Conservation (phyloP, 2,113 vertebrate species). For the Puffinus mauretanicus region DNA sequence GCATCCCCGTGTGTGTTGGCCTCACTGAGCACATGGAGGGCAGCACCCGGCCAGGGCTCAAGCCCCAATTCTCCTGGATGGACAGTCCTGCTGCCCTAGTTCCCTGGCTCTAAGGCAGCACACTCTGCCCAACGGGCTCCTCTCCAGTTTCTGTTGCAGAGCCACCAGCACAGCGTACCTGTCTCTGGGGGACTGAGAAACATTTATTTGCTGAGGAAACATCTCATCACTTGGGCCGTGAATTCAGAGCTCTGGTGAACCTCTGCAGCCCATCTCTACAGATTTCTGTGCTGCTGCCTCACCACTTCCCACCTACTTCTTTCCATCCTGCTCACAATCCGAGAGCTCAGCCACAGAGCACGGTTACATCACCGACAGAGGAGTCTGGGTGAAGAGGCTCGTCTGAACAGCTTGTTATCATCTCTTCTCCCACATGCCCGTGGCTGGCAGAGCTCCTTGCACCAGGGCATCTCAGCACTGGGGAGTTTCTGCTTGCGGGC, state of each 20-base stretch:
- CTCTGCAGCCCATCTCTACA: background rate
- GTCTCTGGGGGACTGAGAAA: background rate
- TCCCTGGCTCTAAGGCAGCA: background rate
- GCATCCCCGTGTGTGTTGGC: background rate
- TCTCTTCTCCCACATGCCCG: background rate
- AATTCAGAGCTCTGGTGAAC: background rate
- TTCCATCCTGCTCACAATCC: background rate
- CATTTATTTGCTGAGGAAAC: background rate
- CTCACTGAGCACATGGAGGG: background rate
- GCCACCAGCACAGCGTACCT: background rate
- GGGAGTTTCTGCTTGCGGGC: conserved; percentile 56
- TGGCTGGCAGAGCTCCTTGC: background rate
- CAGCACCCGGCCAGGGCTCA: background rate
- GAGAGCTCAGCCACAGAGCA: background rate
- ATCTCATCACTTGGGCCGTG: background rate
- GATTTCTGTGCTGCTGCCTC: conserved; percentile 6
- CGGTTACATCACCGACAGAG: background rate
- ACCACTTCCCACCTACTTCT: background rate
- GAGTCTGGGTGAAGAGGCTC: conserved; percentile 16
- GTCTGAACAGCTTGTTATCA: background rate
- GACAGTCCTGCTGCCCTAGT: background rate
- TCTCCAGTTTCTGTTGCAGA: background rate
- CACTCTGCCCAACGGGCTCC: background rate
- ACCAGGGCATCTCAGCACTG: background rate
- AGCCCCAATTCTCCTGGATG: background rate